phyloP scores from a whole-genome alignment of 2,113 vertebrate genomes.

The Gadus chalcogrammus region DNA sequence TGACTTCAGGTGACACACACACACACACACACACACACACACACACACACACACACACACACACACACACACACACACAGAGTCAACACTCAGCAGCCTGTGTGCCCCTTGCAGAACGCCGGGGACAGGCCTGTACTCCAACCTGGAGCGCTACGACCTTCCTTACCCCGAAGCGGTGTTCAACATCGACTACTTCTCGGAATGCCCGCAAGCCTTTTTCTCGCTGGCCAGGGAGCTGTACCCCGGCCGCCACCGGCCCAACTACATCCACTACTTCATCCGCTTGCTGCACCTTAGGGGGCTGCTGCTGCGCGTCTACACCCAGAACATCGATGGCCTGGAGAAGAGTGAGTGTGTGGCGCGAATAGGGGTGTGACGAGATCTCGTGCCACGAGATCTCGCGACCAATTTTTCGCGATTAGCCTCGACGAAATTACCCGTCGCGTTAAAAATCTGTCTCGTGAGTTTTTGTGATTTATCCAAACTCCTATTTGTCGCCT shows the following conservation, averaged over 20 bases:
- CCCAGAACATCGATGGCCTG: slow-evolving; percentile 81
- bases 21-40: too few relatives aligned
- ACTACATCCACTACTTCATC: slow-evolving; percentile 65
- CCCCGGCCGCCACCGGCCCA: slow-evolving; percentile 69
- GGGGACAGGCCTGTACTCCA: slow-evolving; percentile 75
- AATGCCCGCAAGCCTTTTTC: slow-evolving; percentile 71
- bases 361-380: too few relatives aligned
- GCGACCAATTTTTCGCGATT: too few relatives aligned
- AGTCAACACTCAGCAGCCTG: too few relatives aligned
- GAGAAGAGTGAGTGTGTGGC: slow-evolving; percentile 70
- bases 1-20: slow-evolving; percentile 69
- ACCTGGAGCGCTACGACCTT: slow-evolving; percentile 73
- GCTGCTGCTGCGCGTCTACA: slow-evolving; percentile 77
- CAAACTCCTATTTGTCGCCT: too few relatives aligned
- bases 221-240: slow-evolving; percentile 71
- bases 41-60: too few relatives aligned
- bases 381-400: too few relatives aligned
- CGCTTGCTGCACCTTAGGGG: slow-evolving; percentile 75
- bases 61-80: too few relatives aligned
- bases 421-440: too few relatives aligned
- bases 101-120: slow-evolving; percentile 59
- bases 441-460: too few relatives aligned
- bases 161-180: slow-evolving; percentile 75
- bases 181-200: slow-evolving; percentile 75
- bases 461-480: too few relatives aligned